Conservation (phyloP, 1,140 invertebrate genomes). For the Platyscapa corneri region DNA sequence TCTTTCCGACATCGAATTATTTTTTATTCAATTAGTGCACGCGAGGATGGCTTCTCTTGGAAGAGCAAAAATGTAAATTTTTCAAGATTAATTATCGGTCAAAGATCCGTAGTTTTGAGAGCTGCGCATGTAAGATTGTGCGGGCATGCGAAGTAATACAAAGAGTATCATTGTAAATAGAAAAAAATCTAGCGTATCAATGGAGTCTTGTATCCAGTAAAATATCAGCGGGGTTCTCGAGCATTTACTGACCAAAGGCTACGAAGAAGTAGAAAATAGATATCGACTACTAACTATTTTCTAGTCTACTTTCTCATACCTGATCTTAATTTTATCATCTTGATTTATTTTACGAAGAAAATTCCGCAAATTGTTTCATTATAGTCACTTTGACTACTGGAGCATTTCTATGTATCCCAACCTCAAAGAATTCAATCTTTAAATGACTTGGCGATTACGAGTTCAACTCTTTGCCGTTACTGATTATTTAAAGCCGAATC, state of each 20-base stretch:
- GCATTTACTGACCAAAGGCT: not conserved
- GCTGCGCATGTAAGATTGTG: not conserved
- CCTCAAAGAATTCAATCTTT: not conserved
- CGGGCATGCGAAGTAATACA: not conserved
- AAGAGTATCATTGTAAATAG: slow-evolving; percentile 3
- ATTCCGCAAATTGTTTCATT: not conserved
- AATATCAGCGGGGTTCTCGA: not conserved
- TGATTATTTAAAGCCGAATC: not conserved
- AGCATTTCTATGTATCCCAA: not conserved
- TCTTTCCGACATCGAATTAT: no score
- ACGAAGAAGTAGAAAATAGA: not conserved
- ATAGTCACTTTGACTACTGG: not conserved
- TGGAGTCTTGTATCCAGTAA: slow-evolving; percentile 16
- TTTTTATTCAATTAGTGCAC: no score
- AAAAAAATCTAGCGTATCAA: not conserved
- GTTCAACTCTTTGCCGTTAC: not conserved
- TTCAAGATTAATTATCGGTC: not conserved
- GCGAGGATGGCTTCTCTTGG: not conserved
- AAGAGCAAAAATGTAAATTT: slow-evolving; percentile 2
- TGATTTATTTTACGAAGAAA: not conserved
- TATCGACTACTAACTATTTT: not conserved
- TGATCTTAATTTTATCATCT: slow-evolving; percentile 17
- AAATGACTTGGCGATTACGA: slow-evolving; percentile 4
- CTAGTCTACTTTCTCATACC: not conserved
- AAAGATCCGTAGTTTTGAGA: not conserved